phyloP scores from a whole-genome alignment of 2,113 vertebrate genomes.

The Danionella cerebrum region DNA sequence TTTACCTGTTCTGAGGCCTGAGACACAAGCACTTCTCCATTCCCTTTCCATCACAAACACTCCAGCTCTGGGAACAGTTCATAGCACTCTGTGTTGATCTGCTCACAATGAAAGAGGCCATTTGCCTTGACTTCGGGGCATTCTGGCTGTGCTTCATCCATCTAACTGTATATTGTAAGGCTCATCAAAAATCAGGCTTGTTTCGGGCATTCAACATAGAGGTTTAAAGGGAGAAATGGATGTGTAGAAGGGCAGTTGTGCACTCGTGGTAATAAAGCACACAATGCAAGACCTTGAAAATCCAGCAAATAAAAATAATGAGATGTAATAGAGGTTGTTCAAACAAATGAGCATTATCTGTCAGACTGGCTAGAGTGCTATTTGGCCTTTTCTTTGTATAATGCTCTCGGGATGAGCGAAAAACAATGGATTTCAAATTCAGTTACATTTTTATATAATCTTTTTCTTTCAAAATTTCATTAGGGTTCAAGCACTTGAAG shows the following conservation, averaged over 20 bases:
- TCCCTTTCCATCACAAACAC: slow-evolving; percentile 30
- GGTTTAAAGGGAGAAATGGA: neutral
- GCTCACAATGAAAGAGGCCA: neutral
- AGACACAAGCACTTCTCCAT: slow-evolving; percentile 28
- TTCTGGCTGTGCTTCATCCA: slow-evolving; percentile 3
- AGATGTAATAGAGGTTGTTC: neutral
- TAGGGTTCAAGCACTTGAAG: too few species aligned
- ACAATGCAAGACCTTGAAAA: neutral
- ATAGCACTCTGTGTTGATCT: neutral
- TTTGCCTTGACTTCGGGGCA: slow-evolving; percentile 12
- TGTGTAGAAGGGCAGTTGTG: neutral
- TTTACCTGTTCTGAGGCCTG: slow-evolving; percentile 31
- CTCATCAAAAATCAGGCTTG: slow-evolving; percentile 2
- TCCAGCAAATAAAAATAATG: neutral
- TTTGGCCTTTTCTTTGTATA: neutral
- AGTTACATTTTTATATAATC: neutral
- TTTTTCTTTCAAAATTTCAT: too few species aligned
- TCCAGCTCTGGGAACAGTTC: neutral
- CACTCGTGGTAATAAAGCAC: neutral
- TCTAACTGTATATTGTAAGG: slow-evolving; percentile 10
- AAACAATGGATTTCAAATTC: neutral
- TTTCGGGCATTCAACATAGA: neutral
- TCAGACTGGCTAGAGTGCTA: neutral
- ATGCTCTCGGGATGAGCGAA: neutral
- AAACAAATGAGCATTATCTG: neutral